These are phyloP conservation scores for Albula goreensis DNA, from an alignment of 2,113 vertebrate genomes.

Conservation along the genomic window DNA sequence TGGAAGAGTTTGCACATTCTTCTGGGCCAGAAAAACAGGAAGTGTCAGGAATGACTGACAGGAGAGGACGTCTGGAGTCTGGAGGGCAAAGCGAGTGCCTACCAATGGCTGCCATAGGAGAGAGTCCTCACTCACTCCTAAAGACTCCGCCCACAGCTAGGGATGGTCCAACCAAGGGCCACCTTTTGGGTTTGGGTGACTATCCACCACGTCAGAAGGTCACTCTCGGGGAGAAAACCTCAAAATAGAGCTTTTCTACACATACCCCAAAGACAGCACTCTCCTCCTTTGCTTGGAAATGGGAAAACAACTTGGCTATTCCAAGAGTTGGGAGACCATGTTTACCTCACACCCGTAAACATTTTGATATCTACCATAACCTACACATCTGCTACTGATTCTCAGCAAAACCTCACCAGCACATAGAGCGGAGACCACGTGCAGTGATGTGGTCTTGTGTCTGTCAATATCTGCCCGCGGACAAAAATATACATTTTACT, in stretches of 20 bases:
- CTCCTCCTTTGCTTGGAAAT: conserved; percentile 58
- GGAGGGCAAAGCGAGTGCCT: not conserved
- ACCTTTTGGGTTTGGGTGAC: too few species aligned
- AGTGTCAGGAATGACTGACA: not conserved
- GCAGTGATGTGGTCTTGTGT: conserved; percentile 45
- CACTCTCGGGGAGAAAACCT: not conserved
- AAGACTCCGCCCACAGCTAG: not conserved
- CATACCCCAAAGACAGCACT: conserved; percentile 1
- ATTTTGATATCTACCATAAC: conserved; percentile 77
- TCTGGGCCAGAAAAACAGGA: not conserved
- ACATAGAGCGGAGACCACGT: conserved; percentile 54
- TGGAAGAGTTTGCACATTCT: not conserved
- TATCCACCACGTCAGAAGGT: not conserved
- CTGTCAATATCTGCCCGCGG: conserved; percentile 58
- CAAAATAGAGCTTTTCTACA: too few species aligned
- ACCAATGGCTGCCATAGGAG: not conserved
- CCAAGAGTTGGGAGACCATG: conserved; percentile 65
- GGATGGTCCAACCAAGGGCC: not conserved
- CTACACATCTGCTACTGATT: conserved; percentile 73
- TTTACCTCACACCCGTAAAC: conserved; percentile 73
- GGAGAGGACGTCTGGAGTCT: not conserved
- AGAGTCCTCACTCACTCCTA: not conserved
- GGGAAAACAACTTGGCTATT: conserved; percentile 66
- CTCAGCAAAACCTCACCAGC: conserved; percentile 65
- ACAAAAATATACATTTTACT: conserved; percentile 47